Conservation (phyloP, 1,140 invertebrate genomes). For the Globodera rostochiensis region DNA sequence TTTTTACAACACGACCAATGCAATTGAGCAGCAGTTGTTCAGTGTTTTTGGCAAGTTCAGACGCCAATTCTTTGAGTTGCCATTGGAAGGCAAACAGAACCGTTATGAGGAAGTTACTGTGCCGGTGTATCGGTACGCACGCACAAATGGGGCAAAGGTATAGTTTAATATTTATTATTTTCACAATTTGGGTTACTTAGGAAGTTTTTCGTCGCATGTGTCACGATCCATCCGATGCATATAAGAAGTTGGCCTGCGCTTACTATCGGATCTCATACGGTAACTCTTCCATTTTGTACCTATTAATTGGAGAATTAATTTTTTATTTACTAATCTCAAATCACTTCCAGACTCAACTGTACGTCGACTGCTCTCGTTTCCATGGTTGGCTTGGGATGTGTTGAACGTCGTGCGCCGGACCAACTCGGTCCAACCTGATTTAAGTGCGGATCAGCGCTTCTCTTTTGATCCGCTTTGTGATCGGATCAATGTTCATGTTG, state of each 20-base stretch:
- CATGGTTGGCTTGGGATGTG: slow-evolving; percentile 51
- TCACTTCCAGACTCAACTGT: slow-evolving; percentile 35
- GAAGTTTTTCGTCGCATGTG: slow-evolving; percentile 38
- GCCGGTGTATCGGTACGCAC: slow-evolving; percentile 11
- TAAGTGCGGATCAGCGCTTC: slow-evolving; percentile 17
- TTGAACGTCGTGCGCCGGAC: slow-evolving; percentile 38
- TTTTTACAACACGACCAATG: slow-evolving; percentile 48
- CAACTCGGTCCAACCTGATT: slow-evolving; percentile 28
- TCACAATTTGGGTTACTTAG: slow-evolving; percentile 7
- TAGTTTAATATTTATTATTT: not conserved
- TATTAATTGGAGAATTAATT: not conserved
- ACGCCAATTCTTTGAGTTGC: slow-evolving; percentile 37
- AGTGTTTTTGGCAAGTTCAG: slow-evolving; percentile 39
- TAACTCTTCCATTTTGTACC: slow-evolving; percentile 1
- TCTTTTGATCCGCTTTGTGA: slow-evolving; percentile 52
- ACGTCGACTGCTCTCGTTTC: slow-evolving; percentile 44
- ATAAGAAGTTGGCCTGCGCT: slow-evolving; percentile 43
- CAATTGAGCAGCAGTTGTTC: slow-evolving; percentile 48
- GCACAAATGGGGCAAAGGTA: slow-evolving; percentile 25
- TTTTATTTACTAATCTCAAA: slow-evolving; percentile 4
- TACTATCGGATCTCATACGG: slow-evolving; percentile 46
- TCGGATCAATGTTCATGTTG: slow-evolving; percentile 41
- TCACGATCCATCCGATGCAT: slow-evolving; percentile 41
- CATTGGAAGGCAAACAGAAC: slow-evolving; percentile 20
- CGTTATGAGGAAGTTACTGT: slow-evolving; percentile 42